phyloP scores from a whole-genome alignment of 1,140 invertebrate genomes.

The Cataglyphis hispanica region DNA sequence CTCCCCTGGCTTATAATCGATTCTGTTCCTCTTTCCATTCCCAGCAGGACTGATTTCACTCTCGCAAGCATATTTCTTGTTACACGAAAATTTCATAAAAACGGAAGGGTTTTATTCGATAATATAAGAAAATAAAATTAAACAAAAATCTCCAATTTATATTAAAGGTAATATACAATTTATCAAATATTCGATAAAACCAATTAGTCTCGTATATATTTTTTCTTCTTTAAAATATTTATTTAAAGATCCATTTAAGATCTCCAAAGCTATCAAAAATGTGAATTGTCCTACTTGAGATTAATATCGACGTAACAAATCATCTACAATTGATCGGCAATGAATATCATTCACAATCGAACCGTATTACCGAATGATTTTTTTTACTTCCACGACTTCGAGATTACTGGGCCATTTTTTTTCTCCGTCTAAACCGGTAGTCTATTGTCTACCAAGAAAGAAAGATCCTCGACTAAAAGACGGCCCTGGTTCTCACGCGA shows the following conservation, averaged over 20 bases:
- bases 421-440: background rate
- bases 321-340: background rate
- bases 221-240: background rate
- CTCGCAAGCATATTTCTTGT: background rate
- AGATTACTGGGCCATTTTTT: background rate
- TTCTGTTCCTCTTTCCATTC: background rate
- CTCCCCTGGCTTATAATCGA: background rate
- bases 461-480: background rate
- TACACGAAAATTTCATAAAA: background rate
- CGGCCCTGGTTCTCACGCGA: background rate
- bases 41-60: background rate
- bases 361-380: background rate
- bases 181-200: background rate
- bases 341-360: constrained; percentile 9
- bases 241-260: constrained; percentile 10
- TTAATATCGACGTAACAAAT: background rate
- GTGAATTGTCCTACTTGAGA: background rate
- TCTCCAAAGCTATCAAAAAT: background rate
- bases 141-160: background rate
- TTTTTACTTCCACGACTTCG: background rate
- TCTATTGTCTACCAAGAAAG: background rate
- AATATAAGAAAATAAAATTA: background rate
- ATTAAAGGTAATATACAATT: background rate
- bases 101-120: background rate
- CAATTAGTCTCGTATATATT: background rate